Base-by-base conservation (phyloP, 1,140 invertebrate species). In the Dreissena polymorpha region DNA sequence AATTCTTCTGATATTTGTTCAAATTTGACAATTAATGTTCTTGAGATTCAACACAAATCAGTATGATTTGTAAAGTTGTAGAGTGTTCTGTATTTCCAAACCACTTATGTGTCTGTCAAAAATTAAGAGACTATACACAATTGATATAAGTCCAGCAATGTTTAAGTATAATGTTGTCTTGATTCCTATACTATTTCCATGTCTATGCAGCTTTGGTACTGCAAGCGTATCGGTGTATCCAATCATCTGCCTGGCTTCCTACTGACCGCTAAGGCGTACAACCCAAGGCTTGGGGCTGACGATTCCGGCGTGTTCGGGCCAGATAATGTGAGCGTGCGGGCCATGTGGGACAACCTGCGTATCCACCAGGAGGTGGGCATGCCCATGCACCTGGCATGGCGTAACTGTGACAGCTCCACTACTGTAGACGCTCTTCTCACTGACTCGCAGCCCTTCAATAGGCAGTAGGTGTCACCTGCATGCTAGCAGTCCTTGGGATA, bases 181-280 rank as follows among this genome's bases (percentile, higher is more conserved):
- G 39, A 39, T 39, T 39, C 39, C 39, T 39, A 39, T 39, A 39
- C 39, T 8, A 39, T 39, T 8, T 39, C 39, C 39, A 60, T 60
- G 6, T 60, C 16, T 60, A 68, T 89, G 8, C 84, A 95, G 95
- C 90, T 99, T 13, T 99, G 97, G 97, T 97, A 97, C 86, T 97
- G 98, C 91, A 96, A 97, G 89, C 94, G 98, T 21, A 96, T 98
- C 80, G 97, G 97, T 91, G 95, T 98, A 51, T 95, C 96, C 69
- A 98, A 96, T 86, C 97, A 99, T 92, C 92, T 92, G 64, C 96
- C 97, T 0, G 97, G 97, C 75, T 94, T 99, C 10, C 80, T 92
- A 13, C 83, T 96, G 95, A 93, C 94, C 96, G 81, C 95, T 86
- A 85, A 92, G 93, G 80, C 70, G 12, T 85, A 89, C 49, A 91